phyloP scores from a whole-genome alignment of 92 coral and sea anemone genomes.

The Epizoanthus ramosus region DNA sequence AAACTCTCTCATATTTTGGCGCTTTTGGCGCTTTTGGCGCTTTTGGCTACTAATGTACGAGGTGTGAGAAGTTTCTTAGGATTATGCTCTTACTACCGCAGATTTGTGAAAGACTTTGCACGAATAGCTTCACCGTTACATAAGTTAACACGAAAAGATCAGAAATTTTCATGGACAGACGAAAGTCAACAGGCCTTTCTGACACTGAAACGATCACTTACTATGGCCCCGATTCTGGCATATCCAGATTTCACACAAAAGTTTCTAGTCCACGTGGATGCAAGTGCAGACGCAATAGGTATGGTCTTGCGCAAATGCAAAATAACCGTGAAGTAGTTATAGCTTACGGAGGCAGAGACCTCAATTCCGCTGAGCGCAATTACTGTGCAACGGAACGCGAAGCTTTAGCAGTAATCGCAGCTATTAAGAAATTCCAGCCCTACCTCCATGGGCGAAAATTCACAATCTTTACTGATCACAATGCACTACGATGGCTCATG shows the following conservation, averaged over 20 bases:
- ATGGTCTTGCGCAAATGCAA: conserved; percentile 54
- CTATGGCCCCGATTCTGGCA: conserved; percentile 28
- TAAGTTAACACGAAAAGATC: conserved; percentile 16
- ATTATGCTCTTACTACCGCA: conserved; percentile 30
- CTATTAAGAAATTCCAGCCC: conserved; percentile 38
- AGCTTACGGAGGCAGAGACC: conserved; percentile 56
- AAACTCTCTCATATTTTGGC: too few relatives aligned
- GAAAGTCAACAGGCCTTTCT: conserved; percentile 16
- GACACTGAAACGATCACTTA: not conserved
- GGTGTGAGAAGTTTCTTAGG: conserved; percentile 38
- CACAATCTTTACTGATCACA: conserved; percentile 43
- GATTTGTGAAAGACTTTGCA: conserved; percentile 34
- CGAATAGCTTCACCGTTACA: conserved; percentile 23
- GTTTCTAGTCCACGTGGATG: conserved; percentile 33
- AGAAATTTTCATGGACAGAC: conserved; percentile 9
- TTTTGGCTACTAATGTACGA: conserved; percentile 2
- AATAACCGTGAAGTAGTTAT: conserved; percentile 55
- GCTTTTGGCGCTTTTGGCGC: too few relatives aligned
- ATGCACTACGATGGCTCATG: conserved; percentile 58
- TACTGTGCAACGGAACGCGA: conserved; percentile 66
- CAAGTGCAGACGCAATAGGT: conserved; percentile 42
- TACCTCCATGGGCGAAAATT: conserved; percentile 47
- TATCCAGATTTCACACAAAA: conserved; percentile 26
- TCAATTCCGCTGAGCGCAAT: conserved; percentile 50
- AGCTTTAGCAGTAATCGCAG: conserved; percentile 52